phyloP scores from a whole-genome alignment of 2,113 vertebrate species.

The Pogonocichla stellata region DNA sequence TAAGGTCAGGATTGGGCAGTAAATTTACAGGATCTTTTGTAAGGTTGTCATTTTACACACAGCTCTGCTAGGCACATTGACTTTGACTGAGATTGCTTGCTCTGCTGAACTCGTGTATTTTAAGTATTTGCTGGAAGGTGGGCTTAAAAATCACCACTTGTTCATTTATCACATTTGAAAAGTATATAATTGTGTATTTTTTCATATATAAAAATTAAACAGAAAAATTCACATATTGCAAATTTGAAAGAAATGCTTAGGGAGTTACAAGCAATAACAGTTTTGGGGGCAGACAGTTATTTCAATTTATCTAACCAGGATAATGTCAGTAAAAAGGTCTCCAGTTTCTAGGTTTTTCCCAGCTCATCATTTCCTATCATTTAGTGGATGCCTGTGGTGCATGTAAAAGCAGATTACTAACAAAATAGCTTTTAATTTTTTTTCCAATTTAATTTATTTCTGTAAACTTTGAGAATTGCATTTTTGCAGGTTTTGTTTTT shows the following conservation, averaged over 20 bases:
- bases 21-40: background rate
- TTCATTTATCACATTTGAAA: background rate
- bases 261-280: background rate
- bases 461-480: slow-evolving; percentile 4
- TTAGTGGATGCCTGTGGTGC: background rate
- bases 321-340: slow-evolving; percentile 7
- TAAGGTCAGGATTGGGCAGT: background rate
- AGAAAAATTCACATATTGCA: background rate
- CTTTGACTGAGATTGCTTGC: background rate
- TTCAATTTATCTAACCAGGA: slow-evolving; percentile 13
- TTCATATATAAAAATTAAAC: background rate
- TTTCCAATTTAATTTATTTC: background rate
- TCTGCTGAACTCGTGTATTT: background rate
- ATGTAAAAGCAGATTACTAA: background rate
- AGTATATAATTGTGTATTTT: background rate
- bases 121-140: background rate
- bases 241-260: background rate
- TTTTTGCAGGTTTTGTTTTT: background rate
- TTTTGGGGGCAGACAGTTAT: background rate
- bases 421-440: background rate
- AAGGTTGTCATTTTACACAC: background rate
- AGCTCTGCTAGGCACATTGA: background rate
- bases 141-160: background rate
- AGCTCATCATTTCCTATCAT: background rate
- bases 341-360: background rate